phyloP scores from a whole-genome alignment of 2,888 invertebrate genomes.

The Orthosia cruda region DNA sequence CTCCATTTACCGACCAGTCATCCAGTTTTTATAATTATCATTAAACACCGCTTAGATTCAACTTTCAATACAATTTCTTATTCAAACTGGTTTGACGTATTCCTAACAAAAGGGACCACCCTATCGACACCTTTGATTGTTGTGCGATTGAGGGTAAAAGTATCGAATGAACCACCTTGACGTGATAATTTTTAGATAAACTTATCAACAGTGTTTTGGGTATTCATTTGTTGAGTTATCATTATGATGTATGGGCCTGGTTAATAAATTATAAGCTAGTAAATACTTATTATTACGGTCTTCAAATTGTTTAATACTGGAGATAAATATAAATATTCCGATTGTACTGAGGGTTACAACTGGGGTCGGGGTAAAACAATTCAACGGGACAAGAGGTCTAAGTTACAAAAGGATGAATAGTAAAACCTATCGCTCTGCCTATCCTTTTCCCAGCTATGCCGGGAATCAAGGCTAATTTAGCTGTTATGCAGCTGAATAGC shows the following conservation, averaged over 20 bases:
- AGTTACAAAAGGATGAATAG: slow-evolving; percentile 2
- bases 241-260: too few species aligned
- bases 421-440: too few species aligned
- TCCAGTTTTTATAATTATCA: slow-evolving; percentile 40
- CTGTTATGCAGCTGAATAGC: too few species aligned
- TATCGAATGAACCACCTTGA: slow-evolving; percentile 43
- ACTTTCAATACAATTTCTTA: slow-evolving; percentile 19
- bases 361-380: slow-evolving; percentile 52
- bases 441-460: too few species aligned
- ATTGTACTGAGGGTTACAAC: slow-evolving; percentile 30
- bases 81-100: slow-evolving; percentile 49
- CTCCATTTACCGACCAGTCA: slow-evolving; percentile 1
- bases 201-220: slow-evolving; percentile 26
- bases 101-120: slow-evolving; percentile 40
- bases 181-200: slow-evolving; percentile 44
- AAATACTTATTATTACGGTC: too few species aligned
- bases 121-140: slow-evolving; percentile 19
- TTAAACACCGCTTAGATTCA: slow-evolving; percentile 34
- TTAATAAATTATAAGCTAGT: too few species aligned
- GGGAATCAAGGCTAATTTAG: too few species aligned
- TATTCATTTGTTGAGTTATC: background rate
- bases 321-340: slow-evolving; percentile 49
- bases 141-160: background rate
- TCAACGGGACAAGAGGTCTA: slow-evolving; percentile 30
- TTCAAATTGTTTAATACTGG: slow-evolving; percentile 12